phyloP scores from a whole-genome alignment of 2,113 vertebrate species.

The Phylloscopus trochiloides region DNA sequence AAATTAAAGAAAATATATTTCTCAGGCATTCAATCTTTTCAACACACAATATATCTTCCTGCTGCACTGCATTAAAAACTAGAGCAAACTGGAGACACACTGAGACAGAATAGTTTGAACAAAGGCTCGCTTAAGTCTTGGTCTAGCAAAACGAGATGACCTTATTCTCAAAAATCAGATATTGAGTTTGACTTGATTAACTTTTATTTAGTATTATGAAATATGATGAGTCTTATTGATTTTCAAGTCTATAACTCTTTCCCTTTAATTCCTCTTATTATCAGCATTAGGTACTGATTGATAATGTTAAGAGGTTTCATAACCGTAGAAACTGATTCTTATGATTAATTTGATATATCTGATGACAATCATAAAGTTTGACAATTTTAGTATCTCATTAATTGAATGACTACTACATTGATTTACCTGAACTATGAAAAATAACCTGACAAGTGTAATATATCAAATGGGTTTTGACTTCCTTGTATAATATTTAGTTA shows the following conservation, averaged over 20 bases:
- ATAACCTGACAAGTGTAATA: conserved; percentile 1
- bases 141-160: neutral
- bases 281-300: neutral
- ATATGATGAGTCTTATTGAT: neutral
- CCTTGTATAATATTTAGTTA: neutral
- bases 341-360: neutral
- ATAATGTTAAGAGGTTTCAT: neutral
- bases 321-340: neutral
- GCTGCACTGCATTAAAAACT: neutral
- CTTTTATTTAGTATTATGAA: conserved; percentile 19
- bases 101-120: neutral
- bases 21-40: neutral
- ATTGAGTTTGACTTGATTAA: neutral
- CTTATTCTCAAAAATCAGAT: neutral
- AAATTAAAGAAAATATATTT: neutral
- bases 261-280: neutral
- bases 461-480: neutral
- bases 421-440: neutral
- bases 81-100: neutral
- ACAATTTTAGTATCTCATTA: neutral
- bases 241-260: neutral
- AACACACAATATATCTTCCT: neutral
- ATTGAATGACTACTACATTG: neutral
- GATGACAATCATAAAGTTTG: neutral
- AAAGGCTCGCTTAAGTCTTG: neutral